Evolutionary conservation across 2,888 invertebrate species (phyloP).

Genomic region (Apodemia hepburni): DNA sequence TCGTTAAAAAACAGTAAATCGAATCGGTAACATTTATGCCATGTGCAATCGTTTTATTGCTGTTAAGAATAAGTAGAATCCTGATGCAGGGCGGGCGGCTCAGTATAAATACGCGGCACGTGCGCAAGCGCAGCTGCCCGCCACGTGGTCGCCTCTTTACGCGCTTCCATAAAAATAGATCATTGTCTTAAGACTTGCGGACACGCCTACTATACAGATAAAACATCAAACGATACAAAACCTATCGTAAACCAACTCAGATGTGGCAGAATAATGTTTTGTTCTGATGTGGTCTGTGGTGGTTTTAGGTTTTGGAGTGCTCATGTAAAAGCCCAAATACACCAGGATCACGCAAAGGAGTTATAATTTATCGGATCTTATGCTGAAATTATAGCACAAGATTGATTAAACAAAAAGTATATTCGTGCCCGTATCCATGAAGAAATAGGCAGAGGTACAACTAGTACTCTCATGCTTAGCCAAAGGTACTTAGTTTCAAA

Average conservation of each 20-base stretch:
- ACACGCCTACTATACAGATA: slow-evolving; percentile 72
- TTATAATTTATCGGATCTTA: not conserved
- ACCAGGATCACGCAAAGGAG: not conserved
- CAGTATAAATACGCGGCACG: slow-evolving; percentile 74
- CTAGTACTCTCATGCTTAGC: too few species aligned
- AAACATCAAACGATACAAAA: slow-evolving; percentile 74
- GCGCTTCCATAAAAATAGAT: slow-evolving; percentile 69
- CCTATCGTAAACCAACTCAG: slow-evolving; percentile 17
- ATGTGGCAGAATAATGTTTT: slow-evolving; percentile 14
- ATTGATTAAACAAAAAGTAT: too few species aligned
- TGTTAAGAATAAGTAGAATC: slow-evolving; percentile 30
- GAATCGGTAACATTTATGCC: slow-evolving; percentile 10
- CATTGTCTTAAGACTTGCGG: slow-evolving; percentile 61
- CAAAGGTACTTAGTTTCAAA: too few species aligned
- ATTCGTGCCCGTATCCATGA: too few species aligned
- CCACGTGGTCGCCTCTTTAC: slow-evolving; percentile 74
- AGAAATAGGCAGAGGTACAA: too few species aligned
- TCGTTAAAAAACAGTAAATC: slow-evolving; percentile 9
- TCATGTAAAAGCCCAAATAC: not conserved
- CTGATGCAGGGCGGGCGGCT: slow-evolving; percentile 43
- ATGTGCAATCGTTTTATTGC: slow-evolving; percentile 20
- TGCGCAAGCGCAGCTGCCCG: slow-evolving; percentile 72
- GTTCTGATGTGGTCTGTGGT: slow-evolving; percentile 5
- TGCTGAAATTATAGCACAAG: too few species aligned
- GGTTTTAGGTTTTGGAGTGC: not conserved